A percentile compares a stretch with the other conserved stretches of the same genome.
phyloP scores from a whole-genome alignment of 2,797 vertebrate species.

The Gobionotothen gibberifrons region DNA sequence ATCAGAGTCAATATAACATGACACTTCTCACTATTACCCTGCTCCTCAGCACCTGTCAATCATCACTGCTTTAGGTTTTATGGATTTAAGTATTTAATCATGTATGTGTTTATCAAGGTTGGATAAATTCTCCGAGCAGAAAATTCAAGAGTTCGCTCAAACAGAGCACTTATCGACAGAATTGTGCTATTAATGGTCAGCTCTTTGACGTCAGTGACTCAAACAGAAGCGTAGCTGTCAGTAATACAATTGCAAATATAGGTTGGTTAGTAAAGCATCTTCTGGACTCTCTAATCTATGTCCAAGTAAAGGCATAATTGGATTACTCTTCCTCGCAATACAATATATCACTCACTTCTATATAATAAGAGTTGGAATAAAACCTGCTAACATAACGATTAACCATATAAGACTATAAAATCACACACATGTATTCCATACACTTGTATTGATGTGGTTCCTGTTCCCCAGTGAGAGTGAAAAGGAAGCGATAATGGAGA shows the following conservation, averaged over 20 bases:
- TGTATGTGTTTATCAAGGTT: conserved; percentile 1
- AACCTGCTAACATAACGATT: neutral
- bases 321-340: neutral
- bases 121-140: neutral
- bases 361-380: neutral
- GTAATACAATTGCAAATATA: neutral
- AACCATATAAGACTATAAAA: neutral
- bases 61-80: neutral
- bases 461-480: conserved; percentile 24
- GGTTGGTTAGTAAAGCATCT: neutral
- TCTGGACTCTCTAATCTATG: neutral
- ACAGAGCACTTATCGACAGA: neutral
- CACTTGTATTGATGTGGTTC: neutral
- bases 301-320: neutral
- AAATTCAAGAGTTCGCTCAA: conserved; percentile 1
- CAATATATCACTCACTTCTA: neutral
- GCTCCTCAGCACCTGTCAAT: neutral
- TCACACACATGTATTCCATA: conserved; percentile 6
- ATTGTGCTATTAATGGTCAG: neutral
- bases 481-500: conserved; percentile 38
- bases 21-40: conserved; percentile 5
- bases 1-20: neutral
- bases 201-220: neutral
- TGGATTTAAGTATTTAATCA: conserved; percentile 3
- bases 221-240: neutral